phyloP scores from a whole-genome alignment of 2,888 invertebrate genomes.

The Frankliniella fusca region DNA sequence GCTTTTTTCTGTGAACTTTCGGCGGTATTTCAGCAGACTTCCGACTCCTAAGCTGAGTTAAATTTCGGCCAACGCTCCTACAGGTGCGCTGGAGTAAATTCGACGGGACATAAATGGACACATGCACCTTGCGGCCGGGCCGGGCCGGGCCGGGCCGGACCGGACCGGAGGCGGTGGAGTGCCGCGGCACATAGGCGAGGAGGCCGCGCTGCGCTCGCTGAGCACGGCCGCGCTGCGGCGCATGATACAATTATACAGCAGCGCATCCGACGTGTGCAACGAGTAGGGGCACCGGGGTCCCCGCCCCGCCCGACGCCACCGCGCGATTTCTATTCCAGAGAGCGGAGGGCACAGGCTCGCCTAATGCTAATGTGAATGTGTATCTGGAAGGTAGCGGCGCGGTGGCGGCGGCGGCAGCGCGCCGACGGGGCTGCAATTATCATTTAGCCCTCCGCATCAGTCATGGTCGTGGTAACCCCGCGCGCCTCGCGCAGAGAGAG shows the following conservation, averaged over 20 bases:
- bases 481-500: not conserved
- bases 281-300: not conserved
- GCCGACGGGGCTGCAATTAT: not conserved
- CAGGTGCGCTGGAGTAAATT: too few relatives aligned
- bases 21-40: too few relatives aligned
- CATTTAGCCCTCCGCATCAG: not conserved
- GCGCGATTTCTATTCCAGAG: not conserved
- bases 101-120: too few relatives aligned
- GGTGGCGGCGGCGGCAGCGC: not conserved
- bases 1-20: too few relatives aligned
- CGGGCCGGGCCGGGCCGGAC: too few relatives aligned
- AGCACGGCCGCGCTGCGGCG: not conserved
- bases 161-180: too few relatives aligned
- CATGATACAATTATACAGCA: not conserved
- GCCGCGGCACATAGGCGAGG: too few relatives aligned
- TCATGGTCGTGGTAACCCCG: not conserved
- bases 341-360: not conserved
- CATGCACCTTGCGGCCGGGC: too few relatives aligned
- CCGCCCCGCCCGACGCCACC: not conserved
- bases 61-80: too few relatives aligned
- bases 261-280: not conserved
- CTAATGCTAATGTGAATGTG: conserved; percentile 1
- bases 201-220: too few relatives aligned
- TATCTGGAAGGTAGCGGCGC: not conserved
- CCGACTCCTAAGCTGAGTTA: too few relatives aligned